Base-by-base conservation (phyloP, 1,140 invertebrate species). In the Elymnias hypermnestra region DNA sequence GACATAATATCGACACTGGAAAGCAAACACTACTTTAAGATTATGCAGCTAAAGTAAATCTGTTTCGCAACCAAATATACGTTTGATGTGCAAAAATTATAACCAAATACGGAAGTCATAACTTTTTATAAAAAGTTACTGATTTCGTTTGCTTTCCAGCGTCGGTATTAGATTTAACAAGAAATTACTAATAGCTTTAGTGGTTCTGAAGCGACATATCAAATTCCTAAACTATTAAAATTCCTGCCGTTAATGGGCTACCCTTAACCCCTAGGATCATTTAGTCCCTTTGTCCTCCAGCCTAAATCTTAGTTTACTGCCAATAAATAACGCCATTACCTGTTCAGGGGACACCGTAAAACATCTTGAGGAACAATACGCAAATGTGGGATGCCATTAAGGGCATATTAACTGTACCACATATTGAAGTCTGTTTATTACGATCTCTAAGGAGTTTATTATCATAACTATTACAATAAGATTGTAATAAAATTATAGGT, bases 291-390 rank as follows among this genome's bases (percentile, higher is more conserved):
- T 82, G 74, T 76, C 55, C 58, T 61, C 48, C 25, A 50, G 49
- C 60, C 59, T 57, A 50, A 60, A 58, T 57, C 57, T 53, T 52
- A 47, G 68, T 72, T 78, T 70, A 76, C 57, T 59, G 61, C 57
- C 67, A 60, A 82, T 82, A 82, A 82, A 82, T 78, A 75, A 78
- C 61, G 65, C 63, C 74, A 76, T 82, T 76, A 82, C 74, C 77
- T 82, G 74, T 76, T 75, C 63, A 43, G 47, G 57, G 65, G 59
- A 50, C 57, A 63, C 56, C 63, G 51, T 59, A 50, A 53, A 67
- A 55, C 65, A 74, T 78, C 67, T 74, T 72, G 41, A 59, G 53
- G 68, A 72, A 78, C 72, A 78, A 82, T 76, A 76, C 49, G 71
- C 57, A 68, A 72, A 71, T 76, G 65, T 70, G 50, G 64, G 71